Evolutionary conservation across 1,140 invertebrate genomes (phyloP), one percentile per base, ranked within the genome.

Genomic region (Monomorium pharaonis): DNA sequence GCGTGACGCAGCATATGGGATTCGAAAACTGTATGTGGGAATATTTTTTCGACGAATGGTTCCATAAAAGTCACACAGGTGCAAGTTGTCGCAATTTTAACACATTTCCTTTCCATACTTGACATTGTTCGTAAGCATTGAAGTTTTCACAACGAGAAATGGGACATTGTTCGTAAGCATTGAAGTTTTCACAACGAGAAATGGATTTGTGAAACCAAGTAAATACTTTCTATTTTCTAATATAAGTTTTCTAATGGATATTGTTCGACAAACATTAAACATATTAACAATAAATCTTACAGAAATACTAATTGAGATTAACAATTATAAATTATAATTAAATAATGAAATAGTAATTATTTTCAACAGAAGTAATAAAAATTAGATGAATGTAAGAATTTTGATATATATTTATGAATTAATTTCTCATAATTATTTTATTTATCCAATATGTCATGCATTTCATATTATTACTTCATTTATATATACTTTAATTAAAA

Each of bases 41-140:
- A 80, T 21, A 47, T 77, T 67, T 33, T 51, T 51, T 51, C 27
- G 30, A 51, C 12, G 30, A 51, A 67, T 9, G 12, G 9, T 21
- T 78, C 60, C 58, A 1, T 65, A 49, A 37, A 65, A 65, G 58
- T 49, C 76, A 21, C 62, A 49, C 30, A 80, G 42, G 42, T 63
- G 42, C 10, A 76, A 77, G 9, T 9, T n/a, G 21, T 47, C 6
- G 75, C 9, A 51, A 80, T 24, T 49, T 80, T 51, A 67, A 78
- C 6, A 18, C 18, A 24, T 37, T 37, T 33, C 21, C 14, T 80
- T 80, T 30, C 10, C 62, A 67, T 12, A 30, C 24, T 30, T 24
- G 30, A 49, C 30, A 51, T 78, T 37, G 14, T 78, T 37, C 44
- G 7, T 67, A 47, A 78, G 33, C 5, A 16, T 44, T 44, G 12